Evolutionary conservation across 1,140 invertebrate species (phyloP), one percentile per base, ranked within the genome.

Genomic region (Phenacoccus solenopsis): DNA sequence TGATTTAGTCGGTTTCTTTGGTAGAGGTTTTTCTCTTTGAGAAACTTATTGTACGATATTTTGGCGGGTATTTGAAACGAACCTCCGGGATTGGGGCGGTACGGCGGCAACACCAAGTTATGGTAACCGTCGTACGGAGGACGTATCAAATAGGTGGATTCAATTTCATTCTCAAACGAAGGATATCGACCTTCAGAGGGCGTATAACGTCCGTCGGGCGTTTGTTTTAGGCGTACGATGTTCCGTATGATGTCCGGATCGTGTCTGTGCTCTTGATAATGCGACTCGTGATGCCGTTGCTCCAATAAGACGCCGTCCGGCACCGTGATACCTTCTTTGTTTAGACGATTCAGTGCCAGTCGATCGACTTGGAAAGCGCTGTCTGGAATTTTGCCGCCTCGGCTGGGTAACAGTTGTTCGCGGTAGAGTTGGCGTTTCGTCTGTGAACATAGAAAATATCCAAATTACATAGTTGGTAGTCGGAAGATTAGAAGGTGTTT

Each of bases 331-430:
- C 85, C 85, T 75, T 86, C 83, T 75, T 85, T 84, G 75, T 86
- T 85, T 13, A 86, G 76, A 25, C 81, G 81, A 76, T 87, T 87
- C 27, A 86, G 74, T 20, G 81, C 81, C 21, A 87, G 76, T 21
- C 85, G 81, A 76, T 86, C 84, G 0, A 81, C 79, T 69, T 79
- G 79, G 72, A 87, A 87, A 21, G 85, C 85, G 67, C 84, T 82
- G 69, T 87, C 85, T 0, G 85, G 85, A 71, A 87, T 86, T 77
- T 85, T 86, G 3, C 85, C 85, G 35, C 85, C 85, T 12, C 81
- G 76, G 70, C 83, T 80, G 20, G 85, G 85, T 25, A 85, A 72
- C 16, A 87, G 81, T 75, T 87, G 83, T 73, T 87, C 85, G 27
- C 85, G 79, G 78, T 84, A 87, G 71, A 87, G 82, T 75, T 87